Percentiles rank a stretch among this genome's conserved stretches.
phyloP scores from a whole-genome alignment of 1,140 invertebrate genomes.

The Meloidogyne chitwoodi region DNA sequence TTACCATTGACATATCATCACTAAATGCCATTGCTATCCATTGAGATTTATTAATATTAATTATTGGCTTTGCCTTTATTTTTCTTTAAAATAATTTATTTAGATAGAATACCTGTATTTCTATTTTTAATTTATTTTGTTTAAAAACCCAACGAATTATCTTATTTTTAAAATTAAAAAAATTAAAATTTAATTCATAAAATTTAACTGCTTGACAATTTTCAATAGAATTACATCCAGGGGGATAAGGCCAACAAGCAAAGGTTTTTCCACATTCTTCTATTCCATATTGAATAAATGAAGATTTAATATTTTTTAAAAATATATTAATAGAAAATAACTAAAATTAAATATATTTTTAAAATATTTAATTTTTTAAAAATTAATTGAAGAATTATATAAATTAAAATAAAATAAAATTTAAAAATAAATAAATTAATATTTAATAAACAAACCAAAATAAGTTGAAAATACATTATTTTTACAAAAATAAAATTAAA shows the following conservation, averaged over 20 bases:
- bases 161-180: not conserved
- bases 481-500: too few species aligned
- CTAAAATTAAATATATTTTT: not conserved
- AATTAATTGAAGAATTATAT: too few species aligned
- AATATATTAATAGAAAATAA: not conserved
- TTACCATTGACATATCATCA: constrained; percentile 13
- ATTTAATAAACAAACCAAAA: too few species aligned
- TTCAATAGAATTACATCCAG: constrained; percentile 5
- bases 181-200: not conserved
- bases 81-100: not conserved
- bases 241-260: constrained; percentile 13
- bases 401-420: not conserved
- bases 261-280: constrained; percentile 1
- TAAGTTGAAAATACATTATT: too few species aligned
- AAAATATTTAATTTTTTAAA: not conserved
- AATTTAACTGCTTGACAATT: constrained; percentile 10
- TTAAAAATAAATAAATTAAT: not conserved
- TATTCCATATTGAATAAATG: not conserved
- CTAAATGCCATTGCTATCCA: constrained; percentile 19
- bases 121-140: constrained; percentile 10
- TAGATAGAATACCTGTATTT: constrained; percentile 3
- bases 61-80: not conserved
- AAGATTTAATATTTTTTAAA: not conserved
- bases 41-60: not conserved
- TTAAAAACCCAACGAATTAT: constrained; percentile 10